Conservation (phyloP, 2,888 invertebrate genomes). For the Marasmarcha lunaedactyla region DNA sequence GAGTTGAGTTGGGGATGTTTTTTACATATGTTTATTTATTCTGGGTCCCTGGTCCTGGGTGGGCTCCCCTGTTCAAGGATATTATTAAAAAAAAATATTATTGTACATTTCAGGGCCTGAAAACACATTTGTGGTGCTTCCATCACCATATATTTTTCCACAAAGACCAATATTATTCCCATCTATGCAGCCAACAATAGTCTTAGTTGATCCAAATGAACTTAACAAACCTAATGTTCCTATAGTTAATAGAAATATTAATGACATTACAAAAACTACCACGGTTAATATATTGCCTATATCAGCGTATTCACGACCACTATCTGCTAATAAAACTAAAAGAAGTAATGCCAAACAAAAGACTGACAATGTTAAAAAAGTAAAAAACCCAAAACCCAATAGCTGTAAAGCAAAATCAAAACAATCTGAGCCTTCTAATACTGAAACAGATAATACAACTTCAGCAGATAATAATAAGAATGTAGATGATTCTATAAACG, state of each 20-base stretch:
- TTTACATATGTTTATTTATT: no score
- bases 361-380: conserved; percentile 24
- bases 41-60: no score
- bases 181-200: conserved; percentile 46
- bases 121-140: conserved; percentile 51
- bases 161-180: conserved; percentile 52
- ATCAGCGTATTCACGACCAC: conserved; percentile 56
- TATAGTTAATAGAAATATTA: conserved; percentile 38
- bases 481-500: conserved; percentile 10
- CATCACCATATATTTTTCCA: conserved; percentile 55
- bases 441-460: conserved; percentile 7
- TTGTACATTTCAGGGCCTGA: conserved; percentile 52
- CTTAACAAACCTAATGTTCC: conserved; percentile 41
- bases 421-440: conserved; percentile 10
- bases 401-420: not conserved
- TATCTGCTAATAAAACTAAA: conserved; percentile 44
- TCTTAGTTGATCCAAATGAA: conserved; percentile 46
- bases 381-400: conserved; percentile 4
- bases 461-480: conserved; percentile 6
- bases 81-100: no score
- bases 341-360: conserved; percentile 35
- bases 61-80: no score
- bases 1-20: no score
- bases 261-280: conserved; percentile 57
- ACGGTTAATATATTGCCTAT: conserved; percentile 63